Evolutionary conservation across 2,888 invertebrate genomes (phyloP).

Genomic region (Pseudeuparius sepicola): DNA sequence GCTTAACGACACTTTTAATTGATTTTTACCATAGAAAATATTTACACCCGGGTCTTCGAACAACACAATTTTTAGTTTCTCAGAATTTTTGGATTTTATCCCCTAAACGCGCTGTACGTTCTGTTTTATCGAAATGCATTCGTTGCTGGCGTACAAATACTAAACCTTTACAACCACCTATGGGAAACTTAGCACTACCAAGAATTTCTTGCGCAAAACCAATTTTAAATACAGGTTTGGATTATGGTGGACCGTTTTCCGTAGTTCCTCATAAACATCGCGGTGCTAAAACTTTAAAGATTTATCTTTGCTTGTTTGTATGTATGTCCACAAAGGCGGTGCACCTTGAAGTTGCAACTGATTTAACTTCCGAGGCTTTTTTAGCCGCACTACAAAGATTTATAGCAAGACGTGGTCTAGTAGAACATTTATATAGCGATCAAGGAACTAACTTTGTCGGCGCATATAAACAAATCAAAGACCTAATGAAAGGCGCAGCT

Average conservation of each 20-base stretch:
- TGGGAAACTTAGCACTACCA: constrained; percentile 1
- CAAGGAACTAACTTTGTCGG: constrained; percentile 4
- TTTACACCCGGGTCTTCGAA: constrained; percentile 2
- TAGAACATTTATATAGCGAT: constrained; percentile 1
- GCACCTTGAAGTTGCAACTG: no score
- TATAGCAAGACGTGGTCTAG: no score
- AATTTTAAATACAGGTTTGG: constrained; percentile 1
- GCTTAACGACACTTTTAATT: no score
- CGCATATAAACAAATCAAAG: neutral
- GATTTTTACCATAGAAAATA: constrained; percentile 7
- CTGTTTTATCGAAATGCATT: constrained; percentile 7
- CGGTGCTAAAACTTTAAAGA: no score
- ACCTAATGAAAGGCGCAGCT: neutral
- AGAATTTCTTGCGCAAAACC: constrained; percentile 7
- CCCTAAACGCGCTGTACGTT: constrained; percentile 3
- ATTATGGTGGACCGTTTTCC: constrained; percentile 9
- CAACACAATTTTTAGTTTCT: constrained; percentile 1
- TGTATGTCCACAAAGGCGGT: no score
- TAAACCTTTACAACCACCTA: neutral
- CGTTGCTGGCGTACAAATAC: constrained; percentile 7
- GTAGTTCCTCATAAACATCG: no score
- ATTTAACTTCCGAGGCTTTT: no score
- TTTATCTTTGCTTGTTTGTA: no score
- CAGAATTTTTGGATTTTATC: no score
- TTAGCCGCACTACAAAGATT: no score